Base-by-base conservation (phyloP, 2,888 invertebrate species). In the Drosophila putrida region DNA sequence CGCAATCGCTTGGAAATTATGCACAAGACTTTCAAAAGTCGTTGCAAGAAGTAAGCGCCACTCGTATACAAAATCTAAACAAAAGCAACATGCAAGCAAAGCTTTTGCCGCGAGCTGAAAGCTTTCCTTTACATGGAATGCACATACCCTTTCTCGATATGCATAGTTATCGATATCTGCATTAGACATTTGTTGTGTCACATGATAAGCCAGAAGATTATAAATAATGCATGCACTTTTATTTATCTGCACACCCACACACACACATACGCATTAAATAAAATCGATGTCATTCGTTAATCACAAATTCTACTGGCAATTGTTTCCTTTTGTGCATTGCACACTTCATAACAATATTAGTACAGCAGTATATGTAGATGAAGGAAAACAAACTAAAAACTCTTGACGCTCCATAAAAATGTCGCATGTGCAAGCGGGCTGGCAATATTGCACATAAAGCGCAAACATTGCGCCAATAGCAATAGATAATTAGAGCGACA, bases 341-440 rank as follows among this genome's bases (percentile, higher is more conserved):
- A 46, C 46, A 75, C 54, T 61, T 78, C 74, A 50, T 46, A 64
- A 58, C 41, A 49, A 51, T 43, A 55, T 39, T 77, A 36, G 43
- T 53, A 15, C 20, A 59, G 38, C 47, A 46, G 15, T n/a, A 11
- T 15, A 43, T 31, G 27, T 20, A 20, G 2, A 20, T 20, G 9
- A 59, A 51, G 25, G 25, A 55, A 63, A 51, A 74, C 44, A 47
- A 51, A 61, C 50, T 8, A 75, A 55, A 64, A 43, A 44, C 11
- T 51, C 10, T 60, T 80, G 58, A 64, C 62, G 49, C 66, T 25
- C 49, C 78, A 49, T 73, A 81, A 35, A 51, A 62, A 62, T 39
- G 62, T 41, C 71, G 53, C 57, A 58, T 57, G 86, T 51, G 41
- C 6, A 62, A 81, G 43, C 41, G 57, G 57, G 79, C 75, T 15